Evolutionary conservation across 2,797 vertebrate genomes (phyloP).

Genomic region (Anolis apletophallus): DNA sequence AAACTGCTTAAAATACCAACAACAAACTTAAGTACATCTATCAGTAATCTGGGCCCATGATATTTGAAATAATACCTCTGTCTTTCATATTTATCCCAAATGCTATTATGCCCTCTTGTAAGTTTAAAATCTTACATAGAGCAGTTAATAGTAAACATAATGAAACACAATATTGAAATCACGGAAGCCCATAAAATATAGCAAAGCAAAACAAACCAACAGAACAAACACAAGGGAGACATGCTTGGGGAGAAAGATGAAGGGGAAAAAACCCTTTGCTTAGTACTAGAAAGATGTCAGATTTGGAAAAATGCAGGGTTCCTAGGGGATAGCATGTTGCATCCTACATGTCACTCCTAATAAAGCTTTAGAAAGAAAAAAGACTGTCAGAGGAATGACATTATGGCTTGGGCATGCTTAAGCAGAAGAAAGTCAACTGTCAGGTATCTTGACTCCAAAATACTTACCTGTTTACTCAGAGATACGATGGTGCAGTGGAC

Average conservation of each 20-base stretch:
- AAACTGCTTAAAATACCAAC: too few relatives aligned
- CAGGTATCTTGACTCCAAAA: background rate
- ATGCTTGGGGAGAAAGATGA: background rate
- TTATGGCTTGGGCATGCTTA: background rate
- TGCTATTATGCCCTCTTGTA: background rate
- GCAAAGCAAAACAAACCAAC: background rate
- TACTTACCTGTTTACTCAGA: background rate
- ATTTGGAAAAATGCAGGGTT: background rate
- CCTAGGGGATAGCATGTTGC: background rate
- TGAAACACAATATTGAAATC: too few relatives aligned
- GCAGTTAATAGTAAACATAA: background rate
- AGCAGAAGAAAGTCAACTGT: background rate
- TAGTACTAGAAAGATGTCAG: too few relatives aligned
- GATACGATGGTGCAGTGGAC: too few relatives aligned
- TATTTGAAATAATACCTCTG: background rate
- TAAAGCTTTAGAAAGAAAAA: background rate
- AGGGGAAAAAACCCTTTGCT: background rate
- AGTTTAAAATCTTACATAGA: background rate
- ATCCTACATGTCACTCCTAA: background rate
- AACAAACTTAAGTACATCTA: too few relatives aligned
- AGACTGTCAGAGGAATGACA: background rate
- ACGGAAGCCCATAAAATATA: background rate
- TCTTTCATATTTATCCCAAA: background rate
- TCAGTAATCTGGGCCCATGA: background rate
- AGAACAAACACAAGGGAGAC: background rate